Conservation (phyloP, 2,113 vertebrate species). For the cat (Felis catus) region F.catus_Fca126_mat1.0 CM031412.1:122286501-122287000, state of each 20-base stretch:
- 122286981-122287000: neutral
- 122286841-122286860: too few relatives aligned
- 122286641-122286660: neutral
- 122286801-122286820: too few relatives aligned
- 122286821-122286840: too few relatives aligned
- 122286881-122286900: too few relatives aligned
- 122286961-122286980: neutral
- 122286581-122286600: neutral
- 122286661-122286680: neutral
- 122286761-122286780: too few relatives aligned
- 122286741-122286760: neutral
- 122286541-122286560: neutral
- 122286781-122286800: too few relatives aligned
- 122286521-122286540: neutral
- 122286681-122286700: neutral
- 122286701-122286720: neutral
- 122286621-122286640: neutral
- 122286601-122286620: neutral
- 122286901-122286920: too few relatives aligned
- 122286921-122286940: neutral
- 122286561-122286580: conserved; percentile 2
- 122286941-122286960: neutral
- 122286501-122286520: conserved; percentile 1
- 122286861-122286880: too few relatives aligned
- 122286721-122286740: neutral